Percentiles rank a stretch among this genome's conserved stretches.
phyloP scores from a whole-genome alignment of 2,888 invertebrate species.

The Rhamnusium bicolor region DNA sequence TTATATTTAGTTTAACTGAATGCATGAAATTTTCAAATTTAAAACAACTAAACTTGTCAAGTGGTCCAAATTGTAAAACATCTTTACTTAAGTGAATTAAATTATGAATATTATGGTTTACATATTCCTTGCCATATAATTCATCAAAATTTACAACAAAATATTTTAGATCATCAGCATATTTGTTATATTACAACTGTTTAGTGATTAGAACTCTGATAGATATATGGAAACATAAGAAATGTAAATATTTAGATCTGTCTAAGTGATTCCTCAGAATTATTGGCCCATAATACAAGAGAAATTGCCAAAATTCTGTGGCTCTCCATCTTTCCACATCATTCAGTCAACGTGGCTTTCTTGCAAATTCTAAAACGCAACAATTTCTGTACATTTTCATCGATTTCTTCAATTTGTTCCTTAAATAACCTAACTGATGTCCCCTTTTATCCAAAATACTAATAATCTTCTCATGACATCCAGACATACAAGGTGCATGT shows the following conservation, averaged over 20 bases:
- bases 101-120: conserved; percentile 25
- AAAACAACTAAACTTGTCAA: conserved; percentile 21
- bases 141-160: conserved; percentile 22
- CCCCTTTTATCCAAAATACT: conserved; percentile 5
- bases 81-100: conserved; percentile 14
- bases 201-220: conserved; percentile 13
- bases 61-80: conserved; percentile 10
- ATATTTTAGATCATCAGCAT: conserved; percentile 22
- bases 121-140: conserved; percentile 21
- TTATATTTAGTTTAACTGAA: conserved; percentile 16
- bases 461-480: conserved; percentile 17
- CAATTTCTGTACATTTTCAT: background rate
- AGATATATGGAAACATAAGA: conserved; percentile 24
- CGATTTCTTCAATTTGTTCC: conserved; percentile 13
- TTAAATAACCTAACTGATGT: conserved; percentile 7
- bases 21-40: conserved; percentile 22
- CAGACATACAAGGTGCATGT: conserved; percentile 7
- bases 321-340: conserved; percentile 22
- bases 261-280: conserved; percentile 1
- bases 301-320: conserved; percentile 21
- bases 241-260: conserved; percentile 10
- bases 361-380: conserved; percentile 4
- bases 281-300: conserved; percentile 18
- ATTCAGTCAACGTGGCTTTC: conserved; percentile 16
- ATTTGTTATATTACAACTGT: conserved; percentile 3